Percentiles rank a stretch among this genome's conserved stretches.
These are phyloP conservation scores for Epizoanthus stellaris DNA, from an alignment of 92 coral and sea anemone species.

Conservation along the genomic window DNA sequence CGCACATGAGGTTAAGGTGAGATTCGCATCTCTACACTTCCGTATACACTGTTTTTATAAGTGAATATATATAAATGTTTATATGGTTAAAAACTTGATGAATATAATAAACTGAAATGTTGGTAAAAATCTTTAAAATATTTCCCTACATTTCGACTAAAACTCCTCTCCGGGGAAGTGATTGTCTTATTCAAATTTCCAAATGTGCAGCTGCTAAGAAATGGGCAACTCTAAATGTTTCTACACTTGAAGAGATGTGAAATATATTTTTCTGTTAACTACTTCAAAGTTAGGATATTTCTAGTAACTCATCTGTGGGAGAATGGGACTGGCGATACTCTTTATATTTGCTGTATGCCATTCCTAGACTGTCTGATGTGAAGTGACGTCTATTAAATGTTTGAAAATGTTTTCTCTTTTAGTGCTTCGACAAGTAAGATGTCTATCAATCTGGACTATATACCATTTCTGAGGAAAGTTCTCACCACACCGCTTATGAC, in stretches of 20 bases:
- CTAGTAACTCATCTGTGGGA: too few relatives aligned
- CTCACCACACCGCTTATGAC: slow-evolving; percentile 81
- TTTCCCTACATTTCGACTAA: too few relatives aligned
- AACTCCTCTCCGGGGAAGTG: too few relatives aligned
- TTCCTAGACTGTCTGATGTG: background rate
- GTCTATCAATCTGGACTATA: slow-evolving; percentile 84
- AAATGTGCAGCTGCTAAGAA: too few relatives aligned
- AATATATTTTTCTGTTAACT: background rate
- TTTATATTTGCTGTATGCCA: background rate
- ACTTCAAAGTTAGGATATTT: background rate
- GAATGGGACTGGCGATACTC: background rate
- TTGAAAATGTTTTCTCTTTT: slow-evolving; percentile 12
- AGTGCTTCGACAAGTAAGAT: slow-evolving; percentile 85
- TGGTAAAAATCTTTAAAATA: too few relatives aligned
- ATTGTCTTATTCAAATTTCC: too few relatives aligned
- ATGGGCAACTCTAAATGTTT: too few relatives aligned
- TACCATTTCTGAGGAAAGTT: slow-evolving; percentile 82
- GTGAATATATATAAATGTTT: background rate
- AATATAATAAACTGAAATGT: too few relatives aligned
- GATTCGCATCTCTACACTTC: background rate
- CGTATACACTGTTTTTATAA: background rate
- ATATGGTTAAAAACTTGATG: too few relatives aligned
- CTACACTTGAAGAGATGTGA: background rate
- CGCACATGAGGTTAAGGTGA: slow-evolving; percentile 91
- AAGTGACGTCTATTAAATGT: too few relatives aligned